Evolutionary conservation across 2,797 vertebrate genomes (phyloP).

Genomic region (Podarcis lilfordi): DNA sequence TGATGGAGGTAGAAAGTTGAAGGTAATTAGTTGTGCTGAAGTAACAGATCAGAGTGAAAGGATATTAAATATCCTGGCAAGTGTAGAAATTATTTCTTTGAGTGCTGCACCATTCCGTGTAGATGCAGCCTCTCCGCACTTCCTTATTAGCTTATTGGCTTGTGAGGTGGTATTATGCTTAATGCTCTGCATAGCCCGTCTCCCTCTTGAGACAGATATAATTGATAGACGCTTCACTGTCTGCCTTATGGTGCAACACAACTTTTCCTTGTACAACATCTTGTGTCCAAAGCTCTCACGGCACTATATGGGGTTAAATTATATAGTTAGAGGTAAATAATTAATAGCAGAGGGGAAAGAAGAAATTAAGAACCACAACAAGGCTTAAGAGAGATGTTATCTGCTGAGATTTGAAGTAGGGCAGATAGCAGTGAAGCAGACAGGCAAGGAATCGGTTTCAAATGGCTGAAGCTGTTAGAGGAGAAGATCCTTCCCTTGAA

Average conservation of each 20-base stretch:
- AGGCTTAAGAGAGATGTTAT: conserved; percentile 40
- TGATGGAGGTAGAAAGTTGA: background rate
- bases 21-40: conserved; percentile 7
- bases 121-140: background rate
- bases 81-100: background rate
- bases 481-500: background rate
- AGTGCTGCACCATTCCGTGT: background rate
- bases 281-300: conserved; percentile 13
- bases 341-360: conserved; percentile 40
- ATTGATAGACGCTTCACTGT: background rate
- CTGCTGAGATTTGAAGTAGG: conserved; percentile 46
- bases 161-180: background rate
- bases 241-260: background rate
- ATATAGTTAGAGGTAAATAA: conserved; percentile 33
- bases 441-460: background rate
- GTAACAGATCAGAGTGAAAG: conserved; percentile 4
- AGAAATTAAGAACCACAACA: conserved; percentile 39
- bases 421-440: conserved; percentile 11
- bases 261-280: conserved; percentile 12
- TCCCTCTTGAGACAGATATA: conserved; percentile 18
- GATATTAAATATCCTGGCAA: background rate
- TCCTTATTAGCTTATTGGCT: background rate
- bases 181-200: fast-evolving
- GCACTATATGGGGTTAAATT: conserved; percentile 31
- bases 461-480: background rate